phyloP scores from a whole-genome alignment of 2,113 vertebrate genomes.

The Ibidorhyncha struthersii region DNA sequence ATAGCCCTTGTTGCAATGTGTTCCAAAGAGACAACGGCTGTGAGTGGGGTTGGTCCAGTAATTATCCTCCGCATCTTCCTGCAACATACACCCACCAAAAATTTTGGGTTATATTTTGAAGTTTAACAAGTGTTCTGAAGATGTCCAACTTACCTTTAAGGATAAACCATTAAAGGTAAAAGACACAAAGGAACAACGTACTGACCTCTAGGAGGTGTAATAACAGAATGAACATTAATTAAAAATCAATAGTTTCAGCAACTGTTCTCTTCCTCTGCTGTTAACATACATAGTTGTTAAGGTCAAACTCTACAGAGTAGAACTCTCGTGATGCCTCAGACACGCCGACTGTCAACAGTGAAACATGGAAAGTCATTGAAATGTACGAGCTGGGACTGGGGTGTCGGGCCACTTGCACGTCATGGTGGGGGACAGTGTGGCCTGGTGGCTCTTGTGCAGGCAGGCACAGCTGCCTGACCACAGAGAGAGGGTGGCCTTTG shows the following conservation, averaged over 20 bases:
- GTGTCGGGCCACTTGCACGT: neutral
- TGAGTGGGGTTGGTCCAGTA: neutral
- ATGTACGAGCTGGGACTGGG: fast-evolving
- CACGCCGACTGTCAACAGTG: neutral
- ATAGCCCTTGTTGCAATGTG: neutral
- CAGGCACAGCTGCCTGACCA: too few species aligned
- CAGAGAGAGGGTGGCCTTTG: neutral
- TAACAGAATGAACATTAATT: neutral
- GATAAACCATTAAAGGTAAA: neutral
- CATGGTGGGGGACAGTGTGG: fast-evolving
- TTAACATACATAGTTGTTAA: neutral
- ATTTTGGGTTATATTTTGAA: neutral
- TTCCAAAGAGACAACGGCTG: neutral
- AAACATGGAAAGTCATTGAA: neutral
- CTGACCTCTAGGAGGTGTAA: neutral
- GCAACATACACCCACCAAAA: neutral
- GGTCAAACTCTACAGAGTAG: neutral
- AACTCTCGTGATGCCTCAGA: neutral
- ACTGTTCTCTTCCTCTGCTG: neutral
- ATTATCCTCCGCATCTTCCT: neutral
- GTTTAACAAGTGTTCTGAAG: neutral
- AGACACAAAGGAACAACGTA: fast-evolving
- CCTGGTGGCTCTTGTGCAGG: neutral
- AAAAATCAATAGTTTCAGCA: neutral
- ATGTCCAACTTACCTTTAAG: neutral